Evolutionary conservation across 2,113 vertebrate species (phyloP), one percentile per base, ranked within the genome.

Genomic region (Hepsetus odoe): DNA sequence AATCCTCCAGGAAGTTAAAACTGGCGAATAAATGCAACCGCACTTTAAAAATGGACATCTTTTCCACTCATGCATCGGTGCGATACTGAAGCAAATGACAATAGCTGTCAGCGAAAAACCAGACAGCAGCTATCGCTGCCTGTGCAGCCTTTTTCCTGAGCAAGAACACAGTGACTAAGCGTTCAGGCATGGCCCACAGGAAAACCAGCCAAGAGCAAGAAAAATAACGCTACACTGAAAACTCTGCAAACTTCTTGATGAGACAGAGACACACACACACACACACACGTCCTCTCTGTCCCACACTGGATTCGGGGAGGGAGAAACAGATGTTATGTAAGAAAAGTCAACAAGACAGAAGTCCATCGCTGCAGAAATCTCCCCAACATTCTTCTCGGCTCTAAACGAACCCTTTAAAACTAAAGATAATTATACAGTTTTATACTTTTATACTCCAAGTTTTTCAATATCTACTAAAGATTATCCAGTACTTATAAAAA

Each of bases 131-230:
- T 79, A 82, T 82, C 75, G 73, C 14, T 12, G 22, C 6, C 55
- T 65, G 38, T 16, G 72, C 76, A 82, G 71, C 71, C 28, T n/a
- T 69, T 68, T 46, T 59, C 51, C 75, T 44, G 51, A 33, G 12
- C 68, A 44, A 32, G 35, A 46, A 40, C 49, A 1, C 35, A 1
- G 35, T 80, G 82, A 80, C 72, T 80, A 69, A 83, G 73, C 61
- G 3, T 26, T 83, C 67, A 73, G 68, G 77, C 69, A 83, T 20
- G 59, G 7, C n/a, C 44, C 7, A 35, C 59, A 56, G 66, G 72
- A 83, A 83, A 72, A 64, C 59, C 44, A 72, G 74, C 74, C 72
- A 76, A 70, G 65, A 66, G 55, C 40, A 77, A 20, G 20, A 49
- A 49, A 49, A 61, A 76, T 46, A 66, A 24, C 2, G 2, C 56